A percentile compares a stretch with the other conserved stretches of the same genome.
These are phyloP conservation scores for Drosophila formosana DNA, from an alignment of 2,888 invertebrate genomes.

Conservation along the genomic window DNA sequence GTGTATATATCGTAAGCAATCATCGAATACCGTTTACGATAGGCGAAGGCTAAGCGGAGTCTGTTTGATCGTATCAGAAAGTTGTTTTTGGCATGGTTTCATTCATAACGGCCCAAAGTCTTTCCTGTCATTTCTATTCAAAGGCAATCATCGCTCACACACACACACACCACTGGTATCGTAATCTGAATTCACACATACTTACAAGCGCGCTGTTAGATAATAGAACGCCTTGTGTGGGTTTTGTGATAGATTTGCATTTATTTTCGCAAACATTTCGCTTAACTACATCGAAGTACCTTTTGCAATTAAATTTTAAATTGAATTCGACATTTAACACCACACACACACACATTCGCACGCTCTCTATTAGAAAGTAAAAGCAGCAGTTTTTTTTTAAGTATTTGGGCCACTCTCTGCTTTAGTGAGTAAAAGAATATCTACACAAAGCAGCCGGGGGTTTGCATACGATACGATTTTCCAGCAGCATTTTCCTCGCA, in stretches of 20 bases:
- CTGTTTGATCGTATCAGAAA: constrained; percentile 36
- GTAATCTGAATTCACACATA: constrained; percentile 4
- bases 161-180: constrained; percentile 12
- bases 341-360: background rate
- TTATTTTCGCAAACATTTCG: background rate
- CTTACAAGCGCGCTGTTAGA: constrained; percentile 1
- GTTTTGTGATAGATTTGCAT: constrained; percentile 5
- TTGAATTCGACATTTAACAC: constrained; percentile 11
- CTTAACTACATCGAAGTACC: background rate
- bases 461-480: constrained; percentile 15
- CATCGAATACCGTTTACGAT: constrained; percentile 49
- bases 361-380: constrained; percentile 9
- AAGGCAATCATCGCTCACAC: constrained; percentile 11
- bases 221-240: constrained; percentile 25
- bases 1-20: constrained; percentile 4
- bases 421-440: background rate
- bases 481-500: constrained; percentile 38
- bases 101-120: constrained; percentile 31
- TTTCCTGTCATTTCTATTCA: constrained; percentile 39
- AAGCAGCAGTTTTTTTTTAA: constrained; percentile 4
- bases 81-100: constrained; percentile 41
- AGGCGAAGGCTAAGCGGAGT: constrained; percentile 14
- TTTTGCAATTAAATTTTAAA: constrained; percentile 13
- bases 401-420: background rate
- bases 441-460: no score